A percentile compares a stretch with the other conserved stretches of the same genome.
phyloP scores from a whole-genome alignment of 2,797 vertebrate species.

The Enteromius radiatus region DNA sequence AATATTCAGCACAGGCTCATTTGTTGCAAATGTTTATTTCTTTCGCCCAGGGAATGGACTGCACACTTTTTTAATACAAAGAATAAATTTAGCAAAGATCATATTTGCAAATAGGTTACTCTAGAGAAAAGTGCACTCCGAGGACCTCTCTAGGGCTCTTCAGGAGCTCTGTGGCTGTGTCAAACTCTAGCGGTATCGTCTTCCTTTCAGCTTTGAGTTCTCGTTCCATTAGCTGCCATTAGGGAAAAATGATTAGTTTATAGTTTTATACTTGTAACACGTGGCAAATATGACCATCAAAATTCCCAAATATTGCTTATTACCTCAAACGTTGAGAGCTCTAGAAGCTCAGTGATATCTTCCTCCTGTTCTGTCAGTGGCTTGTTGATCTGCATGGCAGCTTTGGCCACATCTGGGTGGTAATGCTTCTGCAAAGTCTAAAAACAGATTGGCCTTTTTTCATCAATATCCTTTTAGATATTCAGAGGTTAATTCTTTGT shows the following conservation, averaged over 20 bases:
- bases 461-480: background rate
- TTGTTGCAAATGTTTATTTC: slow-evolving; percentile 21
- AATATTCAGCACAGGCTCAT: background rate
- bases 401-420: slow-evolving; percentile 89
- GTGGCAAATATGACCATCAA: background rate
- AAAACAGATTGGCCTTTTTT: background rate
- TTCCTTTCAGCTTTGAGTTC: slow-evolving; percentile 80
- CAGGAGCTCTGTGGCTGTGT: slow-evolving; percentile 80
- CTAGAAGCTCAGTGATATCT: slow-evolving; percentile 83
- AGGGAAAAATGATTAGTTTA: background rate
- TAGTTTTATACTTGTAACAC: background rate
- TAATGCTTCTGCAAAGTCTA: slow-evolving; percentile 93
- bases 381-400: slow-evolving; percentile 83
- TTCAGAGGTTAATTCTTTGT: background rate
- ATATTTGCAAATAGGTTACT: slow-evolving; percentile 58
- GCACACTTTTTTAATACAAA: background rate
- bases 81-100: background rate
- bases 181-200: slow-evolving; percentile 86
- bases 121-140: slow-evolving; percentile 82
- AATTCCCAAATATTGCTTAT: background rate
- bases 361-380: slow-evolving; percentile 79
- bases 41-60: background rate
- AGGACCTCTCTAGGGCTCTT: slow-evolving; percentile 79
- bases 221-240: slow-evolving; percentile 86
- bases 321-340: slow-evolving; percentile 87